Conservation (phyloP, 2,888 invertebrate genomes). For the Eupithecia tripunctaria region DNA sequence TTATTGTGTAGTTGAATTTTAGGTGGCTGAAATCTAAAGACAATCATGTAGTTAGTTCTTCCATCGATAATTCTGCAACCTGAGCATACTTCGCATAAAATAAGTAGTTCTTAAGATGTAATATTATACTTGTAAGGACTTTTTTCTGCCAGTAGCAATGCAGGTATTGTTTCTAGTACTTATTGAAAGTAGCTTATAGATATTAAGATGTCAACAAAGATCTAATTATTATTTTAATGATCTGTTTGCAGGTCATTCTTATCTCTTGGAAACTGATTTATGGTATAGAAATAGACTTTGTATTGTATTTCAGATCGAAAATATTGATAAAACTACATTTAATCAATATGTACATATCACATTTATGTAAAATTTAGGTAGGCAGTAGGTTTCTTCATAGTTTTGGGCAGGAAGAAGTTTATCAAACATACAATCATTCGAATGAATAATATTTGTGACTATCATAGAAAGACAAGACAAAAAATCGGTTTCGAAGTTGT, state of each 20-base stretch:
- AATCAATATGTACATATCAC: not conserved
- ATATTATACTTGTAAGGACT: no score
- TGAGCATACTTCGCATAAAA: not conserved
- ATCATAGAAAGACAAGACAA: not conserved
- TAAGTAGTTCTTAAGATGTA: not conserved
- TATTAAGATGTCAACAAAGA: no score
- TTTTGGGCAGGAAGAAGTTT: not conserved
- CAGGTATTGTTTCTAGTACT: no score
- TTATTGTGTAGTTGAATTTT: slow-evolving; percentile 87
- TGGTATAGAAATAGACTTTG: not conserved
- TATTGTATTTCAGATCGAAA: not conserved
- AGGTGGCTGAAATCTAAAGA: slow-evolving; percentile 86
- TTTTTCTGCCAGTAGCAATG: no score
- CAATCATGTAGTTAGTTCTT: not conserved
- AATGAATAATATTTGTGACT: not conserved
- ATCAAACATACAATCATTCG: not conserved
- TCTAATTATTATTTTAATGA: no score
- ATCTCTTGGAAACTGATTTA: not conserved
- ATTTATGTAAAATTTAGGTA: not conserved
- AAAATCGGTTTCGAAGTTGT: not conserved
- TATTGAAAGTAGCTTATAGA: no score
- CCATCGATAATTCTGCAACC: not conserved
- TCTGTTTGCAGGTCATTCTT: no score
- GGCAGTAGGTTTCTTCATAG: not conserved
- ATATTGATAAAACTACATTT: not conserved